Evolutionary conservation across 2,888 invertebrate genomes (phyloP).

Genomic region (Tipula unca): DNA sequence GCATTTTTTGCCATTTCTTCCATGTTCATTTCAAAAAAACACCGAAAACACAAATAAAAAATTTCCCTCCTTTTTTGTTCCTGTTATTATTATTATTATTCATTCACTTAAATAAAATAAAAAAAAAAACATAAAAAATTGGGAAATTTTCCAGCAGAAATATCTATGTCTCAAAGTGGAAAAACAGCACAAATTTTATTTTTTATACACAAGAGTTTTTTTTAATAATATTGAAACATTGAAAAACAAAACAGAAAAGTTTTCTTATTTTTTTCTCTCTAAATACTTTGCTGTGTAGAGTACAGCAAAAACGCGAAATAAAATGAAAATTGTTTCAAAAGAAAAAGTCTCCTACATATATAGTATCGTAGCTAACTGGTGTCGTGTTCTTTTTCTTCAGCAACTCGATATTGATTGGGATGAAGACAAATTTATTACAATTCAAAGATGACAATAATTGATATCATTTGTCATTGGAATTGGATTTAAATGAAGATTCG

Average conservation of each 20-base stretch:
- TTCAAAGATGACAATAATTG: constrained; percentile 14
- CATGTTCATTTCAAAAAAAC: neutral
- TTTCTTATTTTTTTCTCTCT: neutral
- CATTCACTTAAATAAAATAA: neutral
- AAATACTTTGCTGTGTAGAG: neutral
- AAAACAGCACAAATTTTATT: neutral
- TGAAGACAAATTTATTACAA: constrained; percentile 14
- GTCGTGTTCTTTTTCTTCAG: neutral
- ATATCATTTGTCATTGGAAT: constrained; percentile 8
- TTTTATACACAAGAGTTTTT: neutral
- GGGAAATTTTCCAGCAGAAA: neutral
- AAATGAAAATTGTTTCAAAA: neutral
- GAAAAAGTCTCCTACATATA: neutral
- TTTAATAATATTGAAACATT: neutral
- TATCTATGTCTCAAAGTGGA: neutral
- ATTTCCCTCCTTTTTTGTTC: neutral
- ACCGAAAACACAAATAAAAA: neutral
- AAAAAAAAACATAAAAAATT: neutral
- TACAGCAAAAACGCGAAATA: neutral
- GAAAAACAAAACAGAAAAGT: constrained; percentile 1
- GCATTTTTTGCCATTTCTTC: neutral
- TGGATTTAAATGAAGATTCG: neutral
- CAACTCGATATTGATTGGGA: neutral
- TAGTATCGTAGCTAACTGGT: neutral
- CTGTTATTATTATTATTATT: neutral